These are phyloP conservation scores for Synergus japonicus DNA, from an alignment of 2,888 invertebrate genomes.

Conservation along the genomic window DNA sequence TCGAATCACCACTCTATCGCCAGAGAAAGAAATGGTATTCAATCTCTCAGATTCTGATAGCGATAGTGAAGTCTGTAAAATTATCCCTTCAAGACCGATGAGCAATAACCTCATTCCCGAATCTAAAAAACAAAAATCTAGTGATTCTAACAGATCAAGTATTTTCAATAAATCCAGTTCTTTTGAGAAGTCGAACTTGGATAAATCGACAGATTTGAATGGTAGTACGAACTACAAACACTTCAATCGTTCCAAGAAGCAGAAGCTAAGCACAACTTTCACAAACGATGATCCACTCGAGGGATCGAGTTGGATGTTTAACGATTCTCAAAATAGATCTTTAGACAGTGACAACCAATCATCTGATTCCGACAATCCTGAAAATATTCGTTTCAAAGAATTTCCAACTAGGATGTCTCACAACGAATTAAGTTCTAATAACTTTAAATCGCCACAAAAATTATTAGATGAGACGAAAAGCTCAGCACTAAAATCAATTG, in stretches of 20 bases:
- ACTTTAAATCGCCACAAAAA: background rate
- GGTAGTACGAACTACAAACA: slow-evolving; percentile 42
- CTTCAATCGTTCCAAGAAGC: slow-evolving; percentile 30
- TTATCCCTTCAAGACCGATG: background rate
- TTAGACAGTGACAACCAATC: slow-evolving; percentile 1
- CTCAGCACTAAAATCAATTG: background rate
- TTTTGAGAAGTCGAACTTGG: slow-evolving; percentile 40
- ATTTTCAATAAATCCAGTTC: slow-evolving; percentile 21
- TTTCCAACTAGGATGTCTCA: background rate
- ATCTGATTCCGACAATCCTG: slow-evolving; percentile 2
- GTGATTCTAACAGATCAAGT: background rate
- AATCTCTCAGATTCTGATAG: slow-evolving; percentile 11
- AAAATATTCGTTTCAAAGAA: background rate
- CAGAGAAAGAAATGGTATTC: background rate
- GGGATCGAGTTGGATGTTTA: slow-evolving; percentile 73
- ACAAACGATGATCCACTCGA: slow-evolving; percentile 69
- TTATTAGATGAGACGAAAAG: background rate
- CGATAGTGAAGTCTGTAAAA: slow-evolving; percentile 1
- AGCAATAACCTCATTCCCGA: background rate
- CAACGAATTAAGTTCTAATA: background rate
- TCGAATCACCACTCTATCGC: background rate
- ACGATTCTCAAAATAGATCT: slow-evolving; percentile 46
- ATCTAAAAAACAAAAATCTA: background rate
- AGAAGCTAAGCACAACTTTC: slow-evolving; percentile 20
- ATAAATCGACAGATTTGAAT: slow-evolving; percentile 38